These are phyloP conservation scores for Spea multiplicata DNA, from an alignment of 2,113 vertebrate genomes.

Conservation along the genomic window DNA sequence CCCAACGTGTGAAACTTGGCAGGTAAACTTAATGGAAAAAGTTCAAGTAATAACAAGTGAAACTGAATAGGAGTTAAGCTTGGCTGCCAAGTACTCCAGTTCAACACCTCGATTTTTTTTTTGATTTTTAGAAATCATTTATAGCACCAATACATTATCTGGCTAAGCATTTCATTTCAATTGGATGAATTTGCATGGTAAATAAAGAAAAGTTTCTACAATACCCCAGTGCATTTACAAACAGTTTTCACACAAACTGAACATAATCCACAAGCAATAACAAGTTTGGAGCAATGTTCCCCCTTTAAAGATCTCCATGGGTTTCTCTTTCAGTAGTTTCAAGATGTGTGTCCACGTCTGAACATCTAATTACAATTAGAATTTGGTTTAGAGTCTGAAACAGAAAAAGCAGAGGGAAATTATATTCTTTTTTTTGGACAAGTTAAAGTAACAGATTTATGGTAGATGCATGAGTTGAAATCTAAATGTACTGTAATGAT, in stretches of 20 bases:
- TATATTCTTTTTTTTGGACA: no score
- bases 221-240: constrained; percentile 3
- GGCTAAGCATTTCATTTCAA: constrained; percentile 1
- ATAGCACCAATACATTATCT: constrained; percentile 29
- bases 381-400: no score
- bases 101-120: constrained; percentile 40
- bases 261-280: constrained; percentile 30
- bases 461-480: no score
- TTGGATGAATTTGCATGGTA: constrained; percentile 3
- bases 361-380: neutral
- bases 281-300: neutral
- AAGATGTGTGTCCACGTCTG: constrained; percentile 30
- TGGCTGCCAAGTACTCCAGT: constrained; percentile 46
- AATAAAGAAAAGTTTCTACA: constrained; percentile 22
- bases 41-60: constrained; percentile 44
- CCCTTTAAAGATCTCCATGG: constrained; percentile 6
- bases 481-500: no score
- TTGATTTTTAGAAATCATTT: constrained; percentile 35
- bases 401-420: no score
- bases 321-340: constrained; percentile 19
- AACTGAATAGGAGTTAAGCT: constrained; percentile 47
- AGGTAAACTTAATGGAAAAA: constrained; percentile 34
- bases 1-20: constrained; percentile 47
- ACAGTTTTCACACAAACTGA: constrained; percentile 27
- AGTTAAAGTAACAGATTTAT: no score